Percentiles rank a stretch among this genome's conserved stretches.
These are phyloP conservation scores for Calcarius ornatus DNA, from an alignment of 2,113 vertebrate species.

Conservation along the genomic window DNA sequence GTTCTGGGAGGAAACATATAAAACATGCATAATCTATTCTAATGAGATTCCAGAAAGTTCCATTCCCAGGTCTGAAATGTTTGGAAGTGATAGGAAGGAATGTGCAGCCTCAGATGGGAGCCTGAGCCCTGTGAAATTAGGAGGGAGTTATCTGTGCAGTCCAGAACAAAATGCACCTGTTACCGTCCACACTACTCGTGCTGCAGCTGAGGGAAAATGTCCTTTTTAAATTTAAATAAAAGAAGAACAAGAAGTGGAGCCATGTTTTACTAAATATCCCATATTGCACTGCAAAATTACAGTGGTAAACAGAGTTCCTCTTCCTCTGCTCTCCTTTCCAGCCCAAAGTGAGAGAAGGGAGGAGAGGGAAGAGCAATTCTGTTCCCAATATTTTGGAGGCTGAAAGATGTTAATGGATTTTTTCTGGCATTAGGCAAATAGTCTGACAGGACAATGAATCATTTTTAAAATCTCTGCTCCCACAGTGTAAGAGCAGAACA, in stretches of 20 bases:
- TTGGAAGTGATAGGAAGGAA: not conserved
- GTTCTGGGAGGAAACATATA: constrained; percentile 21
- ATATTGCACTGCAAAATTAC: not conserved
- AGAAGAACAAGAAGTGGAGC: not conserved
- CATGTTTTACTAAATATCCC: not conserved
- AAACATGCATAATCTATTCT: constrained; percentile 29
- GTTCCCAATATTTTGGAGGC: not conserved
- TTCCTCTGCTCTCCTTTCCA: not conserved
- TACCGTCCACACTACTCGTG: not conserved
- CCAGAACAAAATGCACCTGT: not conserved
- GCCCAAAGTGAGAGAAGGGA: not conserved
- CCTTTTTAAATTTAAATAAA: not conserved
- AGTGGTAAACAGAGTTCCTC: not conserved
- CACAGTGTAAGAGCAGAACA: not conserved
- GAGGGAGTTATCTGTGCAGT: not conserved
- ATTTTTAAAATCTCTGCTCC: not conserved
- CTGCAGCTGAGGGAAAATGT: not conserved
- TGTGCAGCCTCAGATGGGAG: not conserved
- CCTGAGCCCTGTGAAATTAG: not conserved
- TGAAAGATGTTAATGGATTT: not conserved
- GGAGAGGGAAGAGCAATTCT: not conserved
- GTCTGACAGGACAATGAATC: not conserved
- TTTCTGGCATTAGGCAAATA: not conserved
- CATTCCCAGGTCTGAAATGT: not conserved
- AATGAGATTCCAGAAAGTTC: constrained; percentile 25